Evolutionary conservation across 2,888 invertebrate species (phyloP), one percentile per base, ranked within the genome.

Genomic region (Choreutis nemorana): DNA sequence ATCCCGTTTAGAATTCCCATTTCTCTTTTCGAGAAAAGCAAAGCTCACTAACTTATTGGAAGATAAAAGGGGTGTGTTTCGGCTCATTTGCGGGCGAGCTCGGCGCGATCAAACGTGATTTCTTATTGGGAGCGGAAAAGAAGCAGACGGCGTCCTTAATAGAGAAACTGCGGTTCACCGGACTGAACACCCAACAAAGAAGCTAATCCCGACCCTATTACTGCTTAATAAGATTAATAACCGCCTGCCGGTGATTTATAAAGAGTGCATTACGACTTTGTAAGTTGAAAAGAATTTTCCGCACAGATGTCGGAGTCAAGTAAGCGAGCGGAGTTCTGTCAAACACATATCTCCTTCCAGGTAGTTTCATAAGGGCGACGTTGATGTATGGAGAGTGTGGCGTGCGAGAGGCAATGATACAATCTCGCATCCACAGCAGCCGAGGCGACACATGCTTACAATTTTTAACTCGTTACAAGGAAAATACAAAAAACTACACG

Each of bases 51-150:
- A 67, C 62, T 68, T 71, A 70, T 66, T 70, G 62, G 60, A 58
- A 67, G 72, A 73, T 72, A 73, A 72, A 71, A 57, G 61, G 65
- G 52, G 60, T 60, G 56, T 66, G 70, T 71, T 73, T 67, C 71
- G 73, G 67, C 61, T 68, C 73, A 72, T 73, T 73, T 71, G 65
- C 63, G 64, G 64, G 50, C 47, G 55, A 59, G 60, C 55, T 60
- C 55, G 41, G 38, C 46, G 52, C 58, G 60, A 66, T 65, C 62
- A 56, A 68, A 68, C 62, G 67, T 63, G 70, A 71, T 72, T 73
- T 65, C 66, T 68, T 68, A 70, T 64, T 67, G 63, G 52, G 44
- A 59, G 47, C 50, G 53, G 53, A 49, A 61, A 57, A 59, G 47
- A 50, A 51, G 49, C 56, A 55, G 57, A 49, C 52, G 37, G 36